A percentile compares a stretch with the other conserved stretches of the same genome.
Evolutionary conservation across 2,888 invertebrate species (phyloP).

Genomic region (Eudasyphora cyanicolor): DNA sequence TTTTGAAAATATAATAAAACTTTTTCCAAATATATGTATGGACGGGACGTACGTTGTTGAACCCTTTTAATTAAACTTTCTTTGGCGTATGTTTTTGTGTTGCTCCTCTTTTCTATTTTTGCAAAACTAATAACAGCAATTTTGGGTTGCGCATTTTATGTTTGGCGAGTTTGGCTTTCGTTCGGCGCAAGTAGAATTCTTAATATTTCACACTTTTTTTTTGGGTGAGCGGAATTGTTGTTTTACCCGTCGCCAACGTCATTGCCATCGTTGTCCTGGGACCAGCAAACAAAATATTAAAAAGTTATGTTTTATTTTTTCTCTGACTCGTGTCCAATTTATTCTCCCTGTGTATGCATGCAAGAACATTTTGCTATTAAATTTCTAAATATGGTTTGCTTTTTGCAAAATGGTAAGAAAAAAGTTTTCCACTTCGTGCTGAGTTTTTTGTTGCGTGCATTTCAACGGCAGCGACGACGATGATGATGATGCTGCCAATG

Average conservation of each 20-base stretch:
- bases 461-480: neutral
- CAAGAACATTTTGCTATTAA: conserved; percentile 25
- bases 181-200: conserved; percentile 18
- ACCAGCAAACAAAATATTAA: conserved; percentile 13
- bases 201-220: conserved; percentile 32
- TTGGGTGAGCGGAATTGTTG: neutral
- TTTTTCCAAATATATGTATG: neutral
- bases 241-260: no score
- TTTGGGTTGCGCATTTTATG: conserved; percentile 3
- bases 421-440: conserved; percentile 29
- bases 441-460: neutral
- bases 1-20: conserved; percentile 4
- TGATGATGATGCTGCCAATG: neutral
- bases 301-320: conserved; percentile 24
- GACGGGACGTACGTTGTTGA: neutral
- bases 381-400: conserved; percentile 35
- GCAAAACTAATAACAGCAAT: conserved; percentile 35
- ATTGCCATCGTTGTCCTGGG: no score
- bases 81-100: conserved; percentile 28
- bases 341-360: conserved; percentile 21
- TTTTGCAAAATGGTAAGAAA: conserved; percentile 6
- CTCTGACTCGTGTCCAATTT: conserved; percentile 25
- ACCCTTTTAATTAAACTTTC: conserved; percentile 37
- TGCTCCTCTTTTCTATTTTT: no score
- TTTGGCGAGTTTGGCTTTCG: conserved; percentile 1